These are phyloP conservation scores for Drosophila santomea DNA, from an alignment of 1,140 invertebrate species.

Conservation along the genomic window DNA sequence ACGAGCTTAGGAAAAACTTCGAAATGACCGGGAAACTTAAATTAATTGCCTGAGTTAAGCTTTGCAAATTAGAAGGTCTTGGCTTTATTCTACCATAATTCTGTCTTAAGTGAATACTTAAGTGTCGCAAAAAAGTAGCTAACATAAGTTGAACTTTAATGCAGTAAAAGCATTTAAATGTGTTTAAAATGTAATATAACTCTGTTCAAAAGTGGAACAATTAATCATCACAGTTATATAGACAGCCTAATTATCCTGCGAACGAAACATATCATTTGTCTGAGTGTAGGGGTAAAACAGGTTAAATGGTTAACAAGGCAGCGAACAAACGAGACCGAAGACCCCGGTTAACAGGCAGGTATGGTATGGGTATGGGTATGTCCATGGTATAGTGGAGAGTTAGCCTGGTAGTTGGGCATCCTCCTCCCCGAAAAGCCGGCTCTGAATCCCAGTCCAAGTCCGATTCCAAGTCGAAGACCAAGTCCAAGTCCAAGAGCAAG, in stretches of 20 bases:
- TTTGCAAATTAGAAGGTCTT: too few relatives aligned
- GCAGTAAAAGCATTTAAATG: too few relatives aligned
- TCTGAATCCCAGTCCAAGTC: conserved; percentile 6
- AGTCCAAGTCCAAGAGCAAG: conserved; percentile 24
- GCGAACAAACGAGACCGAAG: conserved; percentile 51
- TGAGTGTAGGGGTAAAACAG: conserved; percentile 49
- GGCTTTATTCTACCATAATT: too few relatives aligned
- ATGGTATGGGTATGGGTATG: conserved; percentile 19
- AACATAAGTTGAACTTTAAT: too few relatives aligned
- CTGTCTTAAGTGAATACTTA: too few relatives aligned
- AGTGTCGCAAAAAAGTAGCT: too few relatives aligned
- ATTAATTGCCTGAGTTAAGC: too few relatives aligned
- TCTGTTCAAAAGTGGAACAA: not conserved
- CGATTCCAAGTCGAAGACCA: conserved; percentile 19
- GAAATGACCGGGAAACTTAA: too few relatives aligned
- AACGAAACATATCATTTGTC: not conserved
- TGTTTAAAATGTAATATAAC: too few relatives aligned
- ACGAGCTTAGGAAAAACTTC: too few relatives aligned
- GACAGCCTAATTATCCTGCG: not conserved
- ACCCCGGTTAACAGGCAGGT: conserved; percentile 43
- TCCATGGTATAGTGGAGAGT: conserved; percentile 2
- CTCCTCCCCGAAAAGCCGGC: conserved; percentile 30
- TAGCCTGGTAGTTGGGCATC: conserved; percentile 29
- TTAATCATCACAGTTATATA: not conserved
- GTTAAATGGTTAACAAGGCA: conserved; percentile 75